Conservation (phyloP, 2,888 invertebrate genomes). For the Horisme vitalbata region DNA sequence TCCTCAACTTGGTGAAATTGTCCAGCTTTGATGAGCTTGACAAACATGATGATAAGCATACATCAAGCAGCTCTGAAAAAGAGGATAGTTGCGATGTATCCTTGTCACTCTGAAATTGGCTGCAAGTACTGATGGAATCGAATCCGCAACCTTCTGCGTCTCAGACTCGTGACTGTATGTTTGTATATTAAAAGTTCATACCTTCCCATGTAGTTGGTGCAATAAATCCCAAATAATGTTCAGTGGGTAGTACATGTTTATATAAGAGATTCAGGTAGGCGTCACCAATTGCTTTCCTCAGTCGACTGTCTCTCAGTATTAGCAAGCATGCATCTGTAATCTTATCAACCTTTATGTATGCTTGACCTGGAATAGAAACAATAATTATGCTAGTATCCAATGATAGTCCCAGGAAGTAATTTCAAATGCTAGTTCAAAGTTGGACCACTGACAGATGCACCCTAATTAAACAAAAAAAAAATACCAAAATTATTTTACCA, state of each 20-base stretch:
- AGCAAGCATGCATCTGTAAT: slow-evolving; percentile 61
- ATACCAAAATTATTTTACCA: background rate
- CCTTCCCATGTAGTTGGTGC: slow-evolving; percentile 82
- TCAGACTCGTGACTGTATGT: too few relatives aligned
- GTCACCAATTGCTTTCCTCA: slow-evolving; percentile 66
- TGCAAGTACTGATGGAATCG: too few relatives aligned
- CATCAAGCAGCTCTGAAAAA: slow-evolving; percentile 64
- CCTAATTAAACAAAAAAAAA: slow-evolving; percentile 1
- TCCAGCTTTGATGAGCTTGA: slow-evolving; percentile 57
- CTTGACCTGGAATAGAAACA: too few relatives aligned
- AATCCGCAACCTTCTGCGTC: too few relatives aligned
- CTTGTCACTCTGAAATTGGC: too few relatives aligned
- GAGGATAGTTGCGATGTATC: slow-evolving; percentile 17
- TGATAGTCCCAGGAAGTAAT: too few relatives aligned
- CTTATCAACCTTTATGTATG: slow-evolving; percentile 65
- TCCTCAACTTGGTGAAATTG: slow-evolving; percentile 64
- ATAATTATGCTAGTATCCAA: too few relatives aligned
- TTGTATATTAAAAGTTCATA: slow-evolving; percentile 53
- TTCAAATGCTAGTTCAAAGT: too few relatives aligned
- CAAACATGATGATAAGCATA: slow-evolving; percentile 52
- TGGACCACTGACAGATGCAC: too few relatives aligned
- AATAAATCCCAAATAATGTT: slow-evolving; percentile 76
- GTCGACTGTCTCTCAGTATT: slow-evolving; percentile 59
- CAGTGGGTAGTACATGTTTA: slow-evolving; percentile 78
- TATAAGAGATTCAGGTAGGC: slow-evolving; percentile 81